Base-by-base conservation (phyloP, 2,888 invertebrate genomes). In the Dascillus cervinus region DNA sequence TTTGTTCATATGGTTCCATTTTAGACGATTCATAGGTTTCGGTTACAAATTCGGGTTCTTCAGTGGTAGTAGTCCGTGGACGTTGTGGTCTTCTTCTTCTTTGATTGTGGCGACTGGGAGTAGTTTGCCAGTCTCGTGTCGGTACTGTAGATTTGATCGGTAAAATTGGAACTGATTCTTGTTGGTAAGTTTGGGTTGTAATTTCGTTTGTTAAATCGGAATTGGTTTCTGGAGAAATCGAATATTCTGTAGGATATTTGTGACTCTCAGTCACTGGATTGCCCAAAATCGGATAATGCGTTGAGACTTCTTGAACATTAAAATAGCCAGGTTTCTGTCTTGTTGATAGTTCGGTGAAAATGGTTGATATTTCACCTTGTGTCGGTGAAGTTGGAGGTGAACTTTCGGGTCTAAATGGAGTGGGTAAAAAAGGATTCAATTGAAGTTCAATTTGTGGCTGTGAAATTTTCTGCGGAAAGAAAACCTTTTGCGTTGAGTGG, bases 301-400 rank as follows among this genome's bases (percentile, higher is more conserved):
- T 65, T 1, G 65, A 65, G 9, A 65, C 64, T 38, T 65, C 65
- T 41, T 64, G 64, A 12, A 64, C 50, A 38, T 56, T 59, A 36
- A 58, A 65, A 33, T 47, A 56, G 32, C 50, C 17, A 37, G 47
- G 26, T 11, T 38, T 42, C 21, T 50, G 49, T 29, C 56, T 48
- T 21, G 50, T 39, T 25, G 50, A 58, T 22, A 65, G 44, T 47
- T 60, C 54, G 1, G 53, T 46, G 43, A 62, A 66, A 28, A 65
- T 53, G 0, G 63, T 59, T 0, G 64, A 61, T 3, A 58, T 56
- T 36, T 65, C 64, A 26, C 50, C 52, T 46, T 63, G 61, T 1
- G 65, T 62, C 2, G 64, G 54, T 2, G 57, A 56, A 2, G 64
- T 64, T 10, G 64, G 64, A 9, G 52, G 43, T 3, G 50, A 44